Evolutionary conservation across 2,113 vertebrate species (phyloP).

Genomic region (Hiodon tergisus): DNA sequence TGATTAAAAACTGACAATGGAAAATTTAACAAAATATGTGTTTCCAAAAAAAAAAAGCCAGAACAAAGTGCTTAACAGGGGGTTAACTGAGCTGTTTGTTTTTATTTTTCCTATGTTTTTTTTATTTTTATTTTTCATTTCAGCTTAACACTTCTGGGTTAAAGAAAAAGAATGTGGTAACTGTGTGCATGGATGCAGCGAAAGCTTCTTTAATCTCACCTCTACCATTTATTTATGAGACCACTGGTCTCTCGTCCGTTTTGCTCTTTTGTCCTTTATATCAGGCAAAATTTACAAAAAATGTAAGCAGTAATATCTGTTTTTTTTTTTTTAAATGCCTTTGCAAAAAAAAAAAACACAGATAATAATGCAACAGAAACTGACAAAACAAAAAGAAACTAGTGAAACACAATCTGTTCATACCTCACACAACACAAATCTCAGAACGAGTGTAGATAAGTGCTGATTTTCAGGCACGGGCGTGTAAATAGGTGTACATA

Average conservation of each 20-base stretch:
- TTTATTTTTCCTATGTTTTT: conserved; percentile 47
- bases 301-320: conserved; percentile 59
- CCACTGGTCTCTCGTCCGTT: conserved; percentile 60
- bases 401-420: conserved; percentile 64
- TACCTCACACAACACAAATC: conserved; percentile 72
- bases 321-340: conserved; percentile 34
- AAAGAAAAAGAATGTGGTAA: conserved; percentile 58
- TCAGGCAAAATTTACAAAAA: conserved; percentile 63
- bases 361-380: conserved; percentile 57
- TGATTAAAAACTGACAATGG: conserved; percentile 39
- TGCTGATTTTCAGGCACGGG: conserved; percentile 54
- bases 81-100: conserved; percentile 37
- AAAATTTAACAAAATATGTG: no score
- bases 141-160: conserved; percentile 64
- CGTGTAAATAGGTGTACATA: conserved; percentile 36
- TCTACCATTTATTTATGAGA: conserved; percentile 61
- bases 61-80: conserved; percentile 55
- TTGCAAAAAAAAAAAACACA: conserved; percentile 49
- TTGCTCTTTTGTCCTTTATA: conserved; percentile 60
- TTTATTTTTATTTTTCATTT: conserved; percentile 47
- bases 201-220: conserved; percentile 63
- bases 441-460: conserved; percentile 60
- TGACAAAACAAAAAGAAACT: conserved; percentile 43
- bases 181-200: conserved; percentile 72
- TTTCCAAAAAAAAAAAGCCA: conserved; percentile 51